Base-by-base conservation (phyloP, 2,113 vertebrate species). In the Irena cyanogastra region DNA sequence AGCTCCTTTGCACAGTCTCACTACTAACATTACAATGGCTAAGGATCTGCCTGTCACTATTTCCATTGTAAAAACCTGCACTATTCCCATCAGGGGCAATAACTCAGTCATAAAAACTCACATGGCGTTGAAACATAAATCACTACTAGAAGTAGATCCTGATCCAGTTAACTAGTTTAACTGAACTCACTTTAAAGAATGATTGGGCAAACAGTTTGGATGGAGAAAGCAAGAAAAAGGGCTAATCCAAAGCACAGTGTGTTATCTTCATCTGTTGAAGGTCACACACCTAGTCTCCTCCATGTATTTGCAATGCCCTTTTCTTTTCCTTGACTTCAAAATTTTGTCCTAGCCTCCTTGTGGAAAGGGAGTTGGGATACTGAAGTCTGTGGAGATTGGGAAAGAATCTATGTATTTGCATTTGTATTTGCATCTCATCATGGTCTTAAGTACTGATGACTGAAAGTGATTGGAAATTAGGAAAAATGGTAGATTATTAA, bases 51-150 rank as follows among this genome's bases (percentile, higher is more conserved):
- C 44, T 95, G 37, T 89, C 92, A 91, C 52, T 63, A 39, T 74
- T 76, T 93, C 74, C 81, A 82, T 63, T 87, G 79, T 81, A 96
- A 96, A 96, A 92, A 65, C 8, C 47, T 42, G 28, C 50, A 91
- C 28, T 52, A 61, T 76, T 90, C 92, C 91, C 41, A 93, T n/a
- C 7, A 77, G 57, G 10, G 49, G 26, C 16, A 88, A 83, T 96
- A 89, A 95, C 56, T 92, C 65, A 75, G 72, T 57, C 44, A 71
- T 78, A 85, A 96, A 71, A 71, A 23, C 63, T 70, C 76, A 90
- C 28, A 65, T 76, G 61, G 53, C 88, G 16, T 72, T 85, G 84
- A 93, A 97, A 91, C 30, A 74, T 26, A n/a, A 82, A 89, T 77
- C 89, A 66, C 16, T 94, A 37, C 63, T 66, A 57, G 72, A 82